Percentiles rank a stretch among this genome's conserved stretches.
Evolutionary conservation across 2,797 vertebrate species (phyloP).

Genomic region (Spheniscus humboldti): DNA sequence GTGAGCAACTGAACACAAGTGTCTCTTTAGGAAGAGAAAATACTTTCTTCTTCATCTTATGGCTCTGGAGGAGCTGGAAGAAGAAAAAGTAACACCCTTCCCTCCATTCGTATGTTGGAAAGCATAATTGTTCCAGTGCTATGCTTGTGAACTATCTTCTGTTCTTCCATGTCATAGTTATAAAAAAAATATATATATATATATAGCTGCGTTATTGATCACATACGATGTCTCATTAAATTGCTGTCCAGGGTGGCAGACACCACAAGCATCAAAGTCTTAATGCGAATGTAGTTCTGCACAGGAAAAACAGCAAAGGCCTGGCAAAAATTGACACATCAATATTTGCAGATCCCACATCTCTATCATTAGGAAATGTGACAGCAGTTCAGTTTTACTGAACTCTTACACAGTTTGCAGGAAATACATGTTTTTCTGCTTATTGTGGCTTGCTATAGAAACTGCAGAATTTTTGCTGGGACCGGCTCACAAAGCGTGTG

Average conservation of each 20-base stretch:
- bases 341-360: rapidly evolving
- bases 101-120: background rate
- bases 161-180: background rate
- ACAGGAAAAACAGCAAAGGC: background rate
- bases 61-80: background rate
- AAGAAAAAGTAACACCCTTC: background rate
- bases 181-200: background rate
- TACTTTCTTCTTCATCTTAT: background rate
- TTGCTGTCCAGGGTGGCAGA: background rate
- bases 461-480: background rate
- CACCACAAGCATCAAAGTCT: background rate
- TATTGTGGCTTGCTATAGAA: background rate
- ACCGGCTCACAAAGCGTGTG: background rate
- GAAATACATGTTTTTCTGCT: background rate
- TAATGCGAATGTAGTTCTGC: background rate
- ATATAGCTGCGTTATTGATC: background rate
- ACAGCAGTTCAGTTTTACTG: background rate
- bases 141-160: background rate
- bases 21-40: background rate
- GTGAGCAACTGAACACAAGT: background rate
- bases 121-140: background rate
- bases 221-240: background rate
- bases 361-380: background rate
- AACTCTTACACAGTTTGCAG: background rate
- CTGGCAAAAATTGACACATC: background rate